phyloP scores from a whole-genome alignment of 2,888 invertebrate genomes.

The Clivina fossor region DNA sequence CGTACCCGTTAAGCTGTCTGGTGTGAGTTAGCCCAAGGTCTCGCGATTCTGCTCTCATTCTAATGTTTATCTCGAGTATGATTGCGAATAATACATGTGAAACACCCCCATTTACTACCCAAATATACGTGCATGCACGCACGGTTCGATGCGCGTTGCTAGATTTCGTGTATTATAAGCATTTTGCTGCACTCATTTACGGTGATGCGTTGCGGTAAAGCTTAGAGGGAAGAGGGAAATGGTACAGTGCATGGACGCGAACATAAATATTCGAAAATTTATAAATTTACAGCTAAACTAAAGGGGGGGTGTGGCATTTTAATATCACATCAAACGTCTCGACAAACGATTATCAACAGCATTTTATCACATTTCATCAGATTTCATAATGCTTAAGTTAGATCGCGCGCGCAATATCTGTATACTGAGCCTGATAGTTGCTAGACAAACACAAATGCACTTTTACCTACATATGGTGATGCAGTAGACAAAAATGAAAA shows the following conservation, averaged over 20 bases:
- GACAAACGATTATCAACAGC: slow-evolving; percentile 23
- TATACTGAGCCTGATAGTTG: neutral
- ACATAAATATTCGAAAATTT: slow-evolving; percentile 12
- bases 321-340: slow-evolving; percentile 12
- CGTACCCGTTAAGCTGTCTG: slow-evolving; percentile 32
- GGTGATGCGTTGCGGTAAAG: slow-evolving; percentile 1
- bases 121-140: neutral
- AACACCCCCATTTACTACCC: slow-evolving; percentile 25
- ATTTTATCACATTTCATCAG: slow-evolving; percentile 21
- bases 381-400: slow-evolving; percentile 18
- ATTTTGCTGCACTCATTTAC: neutral
- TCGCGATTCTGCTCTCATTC: slow-evolving; percentile 18
- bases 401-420: neutral
- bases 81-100: slow-evolving; percentile 17
- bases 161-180: slow-evolving; percentile 1
- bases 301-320: slow-evolving; percentile 32
- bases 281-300: neutral
- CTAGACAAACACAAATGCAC: neutral
- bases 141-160: slow-evolving; percentile 1
- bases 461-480: neutral
- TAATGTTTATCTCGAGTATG: slow-evolving; percentile 23
- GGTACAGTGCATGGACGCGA: slow-evolving; percentile 17
- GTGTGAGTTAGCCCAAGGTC: slow-evolving; percentile 35
- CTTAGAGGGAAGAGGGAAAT: neutral
- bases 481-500: no score